Conservation (phyloP, 2,113 vertebrate species). For the Campylomormyrus tamandua region DNA sequence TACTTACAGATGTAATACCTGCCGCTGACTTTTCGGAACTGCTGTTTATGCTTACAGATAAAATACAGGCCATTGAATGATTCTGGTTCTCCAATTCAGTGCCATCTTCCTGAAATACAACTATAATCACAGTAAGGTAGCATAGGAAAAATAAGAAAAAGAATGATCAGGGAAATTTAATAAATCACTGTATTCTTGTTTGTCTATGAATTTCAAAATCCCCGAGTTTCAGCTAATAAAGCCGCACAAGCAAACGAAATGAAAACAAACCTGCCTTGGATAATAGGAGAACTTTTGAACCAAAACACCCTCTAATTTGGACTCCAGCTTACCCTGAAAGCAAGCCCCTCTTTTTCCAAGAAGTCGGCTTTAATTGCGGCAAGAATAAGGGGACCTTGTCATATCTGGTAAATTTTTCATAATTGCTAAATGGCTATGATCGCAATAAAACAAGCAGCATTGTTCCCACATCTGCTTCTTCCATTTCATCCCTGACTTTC, state of each 20-base stretch:
- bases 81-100: background rate
- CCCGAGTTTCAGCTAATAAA: background rate
- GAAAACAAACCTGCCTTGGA: background rate
- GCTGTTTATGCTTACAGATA: background rate
- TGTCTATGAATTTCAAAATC: background rate
- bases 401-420: conserved; percentile 44
- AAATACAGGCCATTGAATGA: background rate
- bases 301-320: conserved; percentile 18
- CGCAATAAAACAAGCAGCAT: conserved; percentile 50
- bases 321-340: conserved; percentile 20
- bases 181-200: background rate
- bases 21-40: background rate
- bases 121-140: conserved; percentile 8
- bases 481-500: conserved; percentile 61
- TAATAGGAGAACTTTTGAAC: conserved; percentile 32
- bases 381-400: conserved; percentile 49
- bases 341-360: conserved; percentile 23
- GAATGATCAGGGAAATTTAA: background rate
- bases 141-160: background rate
- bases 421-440: conserved; percentile 51
- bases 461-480: conserved; percentile 65
- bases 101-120: conserved; percentile 17
- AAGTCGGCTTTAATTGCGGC: conserved; percentile 44
- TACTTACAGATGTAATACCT: conserved; percentile 8
- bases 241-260: background rate